Conservation (phyloP, 2,797 vertebrate genomes). For the Danio aesculapii region DNA sequence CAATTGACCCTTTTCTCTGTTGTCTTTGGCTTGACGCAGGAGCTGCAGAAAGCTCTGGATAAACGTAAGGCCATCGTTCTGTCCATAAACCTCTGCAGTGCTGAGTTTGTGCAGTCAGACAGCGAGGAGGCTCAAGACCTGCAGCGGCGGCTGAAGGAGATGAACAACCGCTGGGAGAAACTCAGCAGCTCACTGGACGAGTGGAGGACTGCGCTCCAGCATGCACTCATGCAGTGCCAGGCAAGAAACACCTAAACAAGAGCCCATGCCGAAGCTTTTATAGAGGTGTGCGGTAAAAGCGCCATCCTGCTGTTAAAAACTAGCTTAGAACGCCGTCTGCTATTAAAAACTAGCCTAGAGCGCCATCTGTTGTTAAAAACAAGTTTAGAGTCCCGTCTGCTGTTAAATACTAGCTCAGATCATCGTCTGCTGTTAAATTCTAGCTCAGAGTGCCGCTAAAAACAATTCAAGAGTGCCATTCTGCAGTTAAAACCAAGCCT, state of each 20-base stretch:
- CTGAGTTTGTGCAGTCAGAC: slow-evolving; percentile 90
- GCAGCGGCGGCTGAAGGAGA: slow-evolving; percentile 86
- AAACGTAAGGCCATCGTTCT: slow-evolving; percentile 93
- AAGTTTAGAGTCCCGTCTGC: no score
- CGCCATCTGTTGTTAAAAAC: no score
- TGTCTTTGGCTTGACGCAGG: slow-evolving; percentile 73
- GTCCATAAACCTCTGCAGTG: slow-evolving; percentile 95
- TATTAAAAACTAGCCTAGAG: no score
- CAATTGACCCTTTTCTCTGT: neutral
- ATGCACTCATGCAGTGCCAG: slow-evolving; percentile 96
- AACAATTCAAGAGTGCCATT: no score
- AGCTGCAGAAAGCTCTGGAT: slow-evolving; percentile 92
- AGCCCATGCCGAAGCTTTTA: neutral
- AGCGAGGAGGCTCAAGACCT: slow-evolving; percentile 86
- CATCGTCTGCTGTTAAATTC: no score
- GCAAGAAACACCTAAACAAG: slow-evolving; percentile 68
- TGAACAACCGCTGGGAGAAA: slow-evolving; percentile 90
- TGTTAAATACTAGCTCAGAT: no score
- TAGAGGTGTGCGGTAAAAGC: no score
- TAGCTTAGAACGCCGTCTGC: no score
- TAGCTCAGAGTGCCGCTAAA: no score
- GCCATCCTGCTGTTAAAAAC: no score
- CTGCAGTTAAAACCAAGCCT: no score
- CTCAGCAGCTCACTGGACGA: slow-evolving; percentile 86
- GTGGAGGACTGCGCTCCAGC: slow-evolving; percentile 90